Base-by-base conservation (phyloP, 1,140 invertebrate species). In the Zaprionus capensis region DNA sequence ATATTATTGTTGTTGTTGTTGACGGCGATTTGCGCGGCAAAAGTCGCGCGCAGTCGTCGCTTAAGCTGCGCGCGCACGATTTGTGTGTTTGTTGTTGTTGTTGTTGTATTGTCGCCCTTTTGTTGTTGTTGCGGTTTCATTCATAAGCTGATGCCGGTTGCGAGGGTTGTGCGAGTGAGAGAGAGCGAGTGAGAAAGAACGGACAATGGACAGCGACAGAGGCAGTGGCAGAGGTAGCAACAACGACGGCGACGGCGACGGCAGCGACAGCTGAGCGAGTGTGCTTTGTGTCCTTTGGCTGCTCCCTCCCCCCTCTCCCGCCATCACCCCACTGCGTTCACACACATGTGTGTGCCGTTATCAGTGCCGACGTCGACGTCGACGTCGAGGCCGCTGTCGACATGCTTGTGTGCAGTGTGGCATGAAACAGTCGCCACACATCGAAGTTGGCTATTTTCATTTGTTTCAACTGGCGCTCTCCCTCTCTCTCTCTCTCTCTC, bases 361-460 rank as follows among this genome's bases (percentile, higher is more conserved):
- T 74, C 71, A 74, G 66, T 38, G 31, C 3, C 9, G 28, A 31
- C n/a, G n/a, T 41, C n/a, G 41, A n/a, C 6, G 49, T 28, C 28
- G 28, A 31, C 56, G 57, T 9, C 58, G 17, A 41, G 3, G n/a
- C 34, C 15, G 9, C 2, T 15, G 65, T 41, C 55, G 53, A 26
- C 57, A 41, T 41, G 44, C 57, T 51, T 31, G 59, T 58, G 72
- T 63, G 58, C 67, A 70, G 58, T 58, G 31, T 63, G 22, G 51
- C 61, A 72, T 72, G 62, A 49, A 72, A 69, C 68, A 72, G 68
- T 61, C 64, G 59, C 58, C 76, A 46, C 41, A 69, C 71, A 74
- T 78, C 76, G 68, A 79, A 67, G 68, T 71, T 74, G 79, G 68
- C 64, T 71, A 71, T 76, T 76, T 76, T 71, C 72, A 75, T 75